Base-by-base conservation (phyloP, 2,888 invertebrate species). In the Pseudanteris insignis region DNA sequence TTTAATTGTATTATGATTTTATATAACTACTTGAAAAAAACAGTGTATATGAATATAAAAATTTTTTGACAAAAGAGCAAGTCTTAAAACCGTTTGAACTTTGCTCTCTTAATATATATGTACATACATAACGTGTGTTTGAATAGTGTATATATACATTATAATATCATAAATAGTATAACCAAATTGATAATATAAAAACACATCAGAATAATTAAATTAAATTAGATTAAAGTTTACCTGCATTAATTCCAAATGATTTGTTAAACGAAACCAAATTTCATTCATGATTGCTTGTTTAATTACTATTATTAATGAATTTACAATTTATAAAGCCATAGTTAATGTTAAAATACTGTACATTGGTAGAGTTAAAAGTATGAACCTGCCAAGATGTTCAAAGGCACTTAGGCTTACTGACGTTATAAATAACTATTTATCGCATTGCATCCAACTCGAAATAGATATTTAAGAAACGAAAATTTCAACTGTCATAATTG, bases 401-500 rank as follows among this genome's bases (percentile, higher is more conserved):
- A 68, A 70, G 66, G 69, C 64, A 70, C 70, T n/a, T n/a, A n/a
- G n/a, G n/a, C n/a, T n/a, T n/a, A 63, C 61, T 38, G 59, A 63
- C 63, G 74, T 68, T 78, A 78, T 74, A 78, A 78, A 78, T 78
- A 78, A 76, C 71, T 67, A 70, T 71, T 77, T 74, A 76, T 76
- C 73, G 65, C 75, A 76, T 73, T 69, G 69, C 67, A 51, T 67
- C 66, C 51, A 51, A 71, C 71, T 75, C 69, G 64, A 77, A 78
- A 78, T 78, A 78, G 76, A 75, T 64, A 65, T 65, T n/a, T 48
- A 68, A 65, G 68, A 53, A 51, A 15, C 2, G 34, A 34, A 48
- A 50, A 63, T 55, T 60, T 63, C 37, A 48, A 48, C 54, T 62
- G 63, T 63, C 62, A 59, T 63, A 47, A 50, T 50, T 30, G 26